Percentiles rank a stretch among this genome's conserved stretches.
Conservation (phyloP, 2,797 vertebrate species). For the Darevskia nairensis region DNA sequence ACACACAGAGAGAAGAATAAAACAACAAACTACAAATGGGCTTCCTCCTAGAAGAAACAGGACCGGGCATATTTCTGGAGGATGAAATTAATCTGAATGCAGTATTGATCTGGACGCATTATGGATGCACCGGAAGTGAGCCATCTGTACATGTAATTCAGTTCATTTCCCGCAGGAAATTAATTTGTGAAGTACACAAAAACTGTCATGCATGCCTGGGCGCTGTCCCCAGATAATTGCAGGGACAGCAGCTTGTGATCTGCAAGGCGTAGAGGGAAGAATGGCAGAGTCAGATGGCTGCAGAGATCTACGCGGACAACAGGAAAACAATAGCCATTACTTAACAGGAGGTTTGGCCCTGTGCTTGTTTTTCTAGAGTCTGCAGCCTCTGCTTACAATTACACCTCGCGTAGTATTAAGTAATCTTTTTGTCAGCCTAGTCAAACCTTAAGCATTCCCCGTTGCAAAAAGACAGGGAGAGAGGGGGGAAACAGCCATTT, state of each 20-base stretch:
- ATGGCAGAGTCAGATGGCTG: constrained; percentile 8
- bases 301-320: background rate
- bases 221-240: constrained; percentile 12
- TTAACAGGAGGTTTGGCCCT: constrained; percentile 39
- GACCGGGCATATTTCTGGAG: background rate
- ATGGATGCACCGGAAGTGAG: constrained; percentile 28
- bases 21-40: background rate
- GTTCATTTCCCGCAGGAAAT: constrained; percentile 33
- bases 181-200: constrained; percentile 20
- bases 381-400: constrained; percentile 42
- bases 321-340: background rate
- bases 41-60: background rate
- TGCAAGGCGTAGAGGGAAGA: background rate
- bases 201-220: constrained; percentile 16
- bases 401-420: background rate
- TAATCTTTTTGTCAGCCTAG: constrained; percentile 43
- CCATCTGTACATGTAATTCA: constrained; percentile 35
- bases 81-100: constrained; percentile 28
- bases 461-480: constrained; percentile 55
- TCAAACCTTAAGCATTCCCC: constrained; percentile 51
- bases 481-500: constrained; percentile 8
- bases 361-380: constrained; percentile 47
- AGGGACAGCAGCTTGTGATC: constrained; percentile 6
- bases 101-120: constrained; percentile 19
- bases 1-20: background rate